phyloP scores from a whole-genome alignment of 2,797 vertebrate species.

The Lophura swinhoii region DNA sequence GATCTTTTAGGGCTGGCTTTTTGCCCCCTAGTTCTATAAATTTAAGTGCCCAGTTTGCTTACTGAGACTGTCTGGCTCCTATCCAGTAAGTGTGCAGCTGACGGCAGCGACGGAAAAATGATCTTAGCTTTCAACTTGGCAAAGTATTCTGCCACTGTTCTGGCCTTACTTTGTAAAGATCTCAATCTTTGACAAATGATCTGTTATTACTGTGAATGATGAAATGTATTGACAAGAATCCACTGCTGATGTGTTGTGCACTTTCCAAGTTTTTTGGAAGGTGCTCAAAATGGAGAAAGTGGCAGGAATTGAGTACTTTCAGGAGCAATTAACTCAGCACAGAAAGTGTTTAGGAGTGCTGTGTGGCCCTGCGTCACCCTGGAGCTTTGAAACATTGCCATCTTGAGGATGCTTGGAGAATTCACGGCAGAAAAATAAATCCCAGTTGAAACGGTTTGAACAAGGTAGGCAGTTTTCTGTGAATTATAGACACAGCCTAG shows the following conservation, averaged over 20 bases:
- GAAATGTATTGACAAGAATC: not conserved
- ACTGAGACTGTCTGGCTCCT: conserved; percentile 41
- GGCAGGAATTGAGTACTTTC: not conserved
- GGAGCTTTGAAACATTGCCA: conserved; percentile 52
- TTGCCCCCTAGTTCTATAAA: conserved; percentile 7
- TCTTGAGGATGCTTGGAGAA: conserved; percentile 36
- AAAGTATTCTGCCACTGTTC: conserved; percentile 32
- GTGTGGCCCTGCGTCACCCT: not conserved
- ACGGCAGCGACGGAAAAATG: conserved; percentile 43
- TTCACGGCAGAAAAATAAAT: not conserved
- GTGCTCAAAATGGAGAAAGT: not conserved
- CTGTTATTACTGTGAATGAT: not conserved
- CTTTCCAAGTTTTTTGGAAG: conserved; percentile 1
- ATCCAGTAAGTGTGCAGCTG: conserved; percentile 20
- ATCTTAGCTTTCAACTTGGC: conserved; percentile 42
- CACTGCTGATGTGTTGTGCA: not conserved
- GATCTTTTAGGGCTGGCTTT: conserved; percentile 8
- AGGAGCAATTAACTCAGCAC: not conserved
- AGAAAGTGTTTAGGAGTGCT: not conserved
- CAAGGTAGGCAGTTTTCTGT: not conserved
- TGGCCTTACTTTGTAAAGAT: not conserved
- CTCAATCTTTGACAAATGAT: not conserved
- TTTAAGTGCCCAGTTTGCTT: conserved; percentile 55
- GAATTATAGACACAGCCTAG: not conserved
- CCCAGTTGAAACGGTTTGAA: not conserved